A percentile compares a stretch with the other conserved stretches of the same genome.
phyloP scores from a whole-genome alignment of 1,140 invertebrate species.

The Pinna nobilis region DNA sequence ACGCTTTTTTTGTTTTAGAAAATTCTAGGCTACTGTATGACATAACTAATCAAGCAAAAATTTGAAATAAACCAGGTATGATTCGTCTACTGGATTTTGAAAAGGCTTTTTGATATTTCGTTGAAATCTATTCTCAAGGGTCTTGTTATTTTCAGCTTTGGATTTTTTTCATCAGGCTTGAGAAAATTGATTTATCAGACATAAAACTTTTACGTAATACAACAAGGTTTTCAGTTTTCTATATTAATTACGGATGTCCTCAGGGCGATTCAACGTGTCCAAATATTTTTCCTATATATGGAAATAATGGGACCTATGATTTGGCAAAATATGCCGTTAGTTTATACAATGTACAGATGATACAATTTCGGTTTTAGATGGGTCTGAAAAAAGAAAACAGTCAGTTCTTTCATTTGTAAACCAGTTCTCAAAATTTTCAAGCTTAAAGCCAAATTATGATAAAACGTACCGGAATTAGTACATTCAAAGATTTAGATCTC shows the following conservation, averaged over 20 bases:
- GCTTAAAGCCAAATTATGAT: no score
- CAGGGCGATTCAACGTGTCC: background rate
- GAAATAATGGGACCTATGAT: conserved; percentile 6
- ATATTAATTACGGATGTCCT: background rate
- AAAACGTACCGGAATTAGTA: no score
- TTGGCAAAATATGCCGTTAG: background rate
- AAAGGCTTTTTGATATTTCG: conserved; percentile 16
- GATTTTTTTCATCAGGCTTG: background rate
- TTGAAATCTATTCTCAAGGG: background rate
- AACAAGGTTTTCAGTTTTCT: background rate
- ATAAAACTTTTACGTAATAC: background rate
- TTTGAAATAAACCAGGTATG: conserved; percentile 2
- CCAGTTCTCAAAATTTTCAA: no score
- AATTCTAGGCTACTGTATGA: no score
- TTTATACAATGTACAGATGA: conserved; percentile 19
- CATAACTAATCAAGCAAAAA: conserved; percentile 10
- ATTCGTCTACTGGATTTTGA: conserved; percentile 28
- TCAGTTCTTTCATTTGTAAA: no score
- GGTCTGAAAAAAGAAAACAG: no score
- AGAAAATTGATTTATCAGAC: background rate
- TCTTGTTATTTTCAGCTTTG: conserved; percentile 17
- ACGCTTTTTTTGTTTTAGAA: conserved; percentile 15
- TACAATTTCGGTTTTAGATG: background rate
- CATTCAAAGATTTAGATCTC: no score
- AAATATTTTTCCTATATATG: background rate